These are phyloP conservation scores for Noctua pronuba DNA, from an alignment of 2,888 invertebrate species.

Conservation along the genomic window DNA sequence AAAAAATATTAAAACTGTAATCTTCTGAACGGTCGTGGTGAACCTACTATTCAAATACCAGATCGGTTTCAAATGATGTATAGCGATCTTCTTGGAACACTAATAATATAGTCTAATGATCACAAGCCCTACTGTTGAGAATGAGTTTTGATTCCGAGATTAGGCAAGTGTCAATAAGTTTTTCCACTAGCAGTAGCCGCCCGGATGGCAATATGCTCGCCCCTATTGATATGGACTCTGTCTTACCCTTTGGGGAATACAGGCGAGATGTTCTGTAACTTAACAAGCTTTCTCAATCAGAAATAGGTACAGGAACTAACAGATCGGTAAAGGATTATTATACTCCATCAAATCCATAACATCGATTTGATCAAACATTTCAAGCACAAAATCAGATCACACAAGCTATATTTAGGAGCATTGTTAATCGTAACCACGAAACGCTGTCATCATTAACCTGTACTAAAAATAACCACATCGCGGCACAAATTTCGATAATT, in stretches of 20 bases:
- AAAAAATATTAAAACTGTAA: neutral
- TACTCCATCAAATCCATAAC: neutral
- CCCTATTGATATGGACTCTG: neutral
- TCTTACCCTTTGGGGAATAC: neutral
- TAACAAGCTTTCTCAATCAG: neutral
- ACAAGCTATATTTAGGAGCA: slow-evolving; percentile 25
- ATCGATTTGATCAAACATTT: neutral
- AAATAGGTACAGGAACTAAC: neutral
- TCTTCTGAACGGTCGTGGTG: neutral
- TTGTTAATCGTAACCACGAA: slow-evolving; percentile 41
- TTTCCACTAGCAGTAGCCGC: neutral
- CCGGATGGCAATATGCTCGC: neutral
- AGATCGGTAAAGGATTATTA: neutral
- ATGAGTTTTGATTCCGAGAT: neutral
- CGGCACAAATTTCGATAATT: slow-evolving; percentile 46
- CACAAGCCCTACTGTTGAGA: neutral
- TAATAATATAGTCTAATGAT: neutral
- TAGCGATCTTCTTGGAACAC: neutral
- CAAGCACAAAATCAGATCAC: slow-evolving; percentile 21
- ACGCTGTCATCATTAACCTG: slow-evolving; percentile 48
- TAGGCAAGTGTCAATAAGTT: neutral
- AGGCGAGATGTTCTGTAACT: neutral
- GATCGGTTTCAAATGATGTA: neutral
- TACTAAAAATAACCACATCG: slow-evolving; percentile 53
- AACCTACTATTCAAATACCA: neutral